Base-by-base conservation (phyloP, 64 coral and sea anemone species). In the Stichodactyla mertensii region DNA sequence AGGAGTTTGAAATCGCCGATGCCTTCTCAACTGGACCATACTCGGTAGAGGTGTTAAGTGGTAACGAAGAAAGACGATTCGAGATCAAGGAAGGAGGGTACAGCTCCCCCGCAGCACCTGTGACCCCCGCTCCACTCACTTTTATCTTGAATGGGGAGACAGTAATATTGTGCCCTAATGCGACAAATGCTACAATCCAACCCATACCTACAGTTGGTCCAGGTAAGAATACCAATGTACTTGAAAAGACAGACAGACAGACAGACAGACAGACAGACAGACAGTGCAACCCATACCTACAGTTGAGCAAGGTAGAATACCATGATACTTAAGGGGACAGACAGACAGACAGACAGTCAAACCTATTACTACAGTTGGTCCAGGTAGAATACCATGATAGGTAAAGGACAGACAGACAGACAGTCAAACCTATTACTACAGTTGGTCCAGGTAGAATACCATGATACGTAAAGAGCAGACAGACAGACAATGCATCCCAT, bases 1-100 rank as follows among this genome's bases (percentile, higher is more conserved):
- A 92, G 74, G 91, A 97, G 27, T 97, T 97, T 78, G n/a, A 79
- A 19, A 87, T 98, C 55, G 85, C 87, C 67, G 95, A 98, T 88
- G 87, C 85, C 5, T 98, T 94, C 55, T 86, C 92, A 24, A 90
- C 84, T 79, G 95, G 95, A 67, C 88, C 94, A 16, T 97, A 97
- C 66, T 84, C n/a, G n/a, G 91, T 97, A 11, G 87, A 92, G 82
- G 89, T 97, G 52, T 60, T 97, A 57, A 74, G 28, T 27, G 94
- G 94, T 31, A 97, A 97, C 81, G 88, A 93, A 6, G 89, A 97
- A 80, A 57, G 88, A 14, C 88, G 88, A 26, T 97, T 93, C 77
- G 86, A 89, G 23, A 78, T 97, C 27, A 88, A 90, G 53, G 86
- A 82, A 28, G 91, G 82, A 19, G 77, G 79, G 24, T 97, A 93